These are phyloP conservation scores for Malurus leucopterus DNA, from an alignment of 2,797 vertebrate species.

Conservation along the genomic window DNA sequence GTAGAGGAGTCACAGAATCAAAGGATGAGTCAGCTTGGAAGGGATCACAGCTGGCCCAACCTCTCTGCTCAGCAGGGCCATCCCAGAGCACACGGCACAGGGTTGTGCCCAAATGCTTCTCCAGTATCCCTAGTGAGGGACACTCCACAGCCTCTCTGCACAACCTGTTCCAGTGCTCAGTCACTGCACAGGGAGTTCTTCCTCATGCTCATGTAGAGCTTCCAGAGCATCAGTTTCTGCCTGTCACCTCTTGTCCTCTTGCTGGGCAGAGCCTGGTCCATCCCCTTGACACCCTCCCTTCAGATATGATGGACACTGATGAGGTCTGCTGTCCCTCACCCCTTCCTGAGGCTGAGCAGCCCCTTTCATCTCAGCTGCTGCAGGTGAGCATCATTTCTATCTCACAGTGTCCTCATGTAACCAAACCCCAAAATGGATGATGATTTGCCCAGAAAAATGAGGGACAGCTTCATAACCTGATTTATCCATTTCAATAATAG, in stretches of 20 bases:
- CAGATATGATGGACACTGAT: accelerated
- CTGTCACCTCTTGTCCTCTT: not conserved
- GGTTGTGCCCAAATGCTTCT: not conserved
- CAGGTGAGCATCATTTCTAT: not conserved
- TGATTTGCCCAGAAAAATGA: not conserved
- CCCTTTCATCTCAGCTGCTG: not conserved
- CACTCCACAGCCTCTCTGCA: not conserved
- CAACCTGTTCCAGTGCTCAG: accelerated
- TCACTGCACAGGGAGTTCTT: not conserved
- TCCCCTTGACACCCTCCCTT: not conserved
- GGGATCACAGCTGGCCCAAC: not conserved
- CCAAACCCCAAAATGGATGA: not conserved
- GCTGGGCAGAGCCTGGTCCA: not conserved
- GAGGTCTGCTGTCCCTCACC: not conserved
- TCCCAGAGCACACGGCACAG: not conserved
- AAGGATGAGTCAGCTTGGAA: not conserved
- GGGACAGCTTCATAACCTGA: not conserved
- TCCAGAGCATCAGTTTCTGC: not conserved
- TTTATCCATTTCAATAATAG: not conserved
- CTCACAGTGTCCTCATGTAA: not conserved
- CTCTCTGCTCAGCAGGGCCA: not conserved
- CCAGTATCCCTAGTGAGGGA: not conserved
- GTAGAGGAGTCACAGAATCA: not conserved
- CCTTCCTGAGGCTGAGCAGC: not conserved
- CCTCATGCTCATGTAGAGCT: not conserved